Conservation (phyloP, 2,797 vertebrate species). For the Gallinago solitaria region DNA sequence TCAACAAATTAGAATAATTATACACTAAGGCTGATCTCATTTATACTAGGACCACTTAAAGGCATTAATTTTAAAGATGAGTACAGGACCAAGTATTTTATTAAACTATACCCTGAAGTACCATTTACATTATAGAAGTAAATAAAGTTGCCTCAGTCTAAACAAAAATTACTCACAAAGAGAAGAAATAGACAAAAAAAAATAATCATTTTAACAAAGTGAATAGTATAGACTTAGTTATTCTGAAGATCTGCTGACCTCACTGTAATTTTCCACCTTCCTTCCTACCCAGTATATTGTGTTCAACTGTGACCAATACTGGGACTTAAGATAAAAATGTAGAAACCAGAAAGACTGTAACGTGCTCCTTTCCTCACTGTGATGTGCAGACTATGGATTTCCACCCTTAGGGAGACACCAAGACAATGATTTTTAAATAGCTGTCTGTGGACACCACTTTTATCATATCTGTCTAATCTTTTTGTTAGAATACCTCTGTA, state of each 20-base stretch:
- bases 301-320: background rate
- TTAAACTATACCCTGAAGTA: background rate
- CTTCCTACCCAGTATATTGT: background rate
- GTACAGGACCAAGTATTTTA: background rate
- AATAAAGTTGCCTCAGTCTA: background rate
- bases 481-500: background rate
- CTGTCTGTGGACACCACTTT: background rate
- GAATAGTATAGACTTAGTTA: background rate
- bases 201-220: background rate
- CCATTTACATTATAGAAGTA: background rate
- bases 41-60: background rate
- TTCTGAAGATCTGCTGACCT: background rate
- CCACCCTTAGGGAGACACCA: background rate
- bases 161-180: background rate
- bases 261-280: background rate
- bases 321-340: background rate
- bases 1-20: background rate
- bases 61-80: background rate
- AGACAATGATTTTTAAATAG: background rate
- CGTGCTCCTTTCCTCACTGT: background rate
- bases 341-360: background rate
- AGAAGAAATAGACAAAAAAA: background rate
- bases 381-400: background rate
- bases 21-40: background rate
- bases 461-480: background rate